These are phyloP conservation scores for Amphiduros pacificus DNA, from an alignment of 2,888 invertebrate species.

Conservation along the genomic window DNA sequence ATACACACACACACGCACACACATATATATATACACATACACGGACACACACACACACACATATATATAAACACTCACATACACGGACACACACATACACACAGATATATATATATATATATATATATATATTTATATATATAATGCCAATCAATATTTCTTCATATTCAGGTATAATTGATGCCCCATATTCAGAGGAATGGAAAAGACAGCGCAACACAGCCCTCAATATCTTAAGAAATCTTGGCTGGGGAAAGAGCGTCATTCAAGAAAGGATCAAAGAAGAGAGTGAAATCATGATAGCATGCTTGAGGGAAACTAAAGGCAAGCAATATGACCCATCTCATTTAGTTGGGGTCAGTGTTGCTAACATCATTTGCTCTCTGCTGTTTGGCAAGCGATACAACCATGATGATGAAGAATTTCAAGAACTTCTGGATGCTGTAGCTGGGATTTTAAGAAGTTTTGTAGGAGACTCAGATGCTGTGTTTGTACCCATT, in stretches of 20 bases:
- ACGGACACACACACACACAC: too few species aligned
- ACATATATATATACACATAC: too few species aligned
- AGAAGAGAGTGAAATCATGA: not conserved
- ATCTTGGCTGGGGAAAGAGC: slow-evolving; percentile 6
- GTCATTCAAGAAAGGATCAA: slow-evolving; percentile 4
- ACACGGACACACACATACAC: too few species aligned
- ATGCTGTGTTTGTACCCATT: not conserved
- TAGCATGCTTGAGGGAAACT: not conserved
- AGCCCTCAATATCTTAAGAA: not conserved
- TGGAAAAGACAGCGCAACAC: slow-evolving; percentile 5
- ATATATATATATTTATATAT: too few species aligned
- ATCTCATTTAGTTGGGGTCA: not conserved
- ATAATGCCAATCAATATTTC: too few species aligned
- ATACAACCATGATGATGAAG: not conserved
- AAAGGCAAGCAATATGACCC: not conserved
- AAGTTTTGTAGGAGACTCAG: not conserved
- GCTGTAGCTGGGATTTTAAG: not conserved
- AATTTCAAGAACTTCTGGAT: not conserved
- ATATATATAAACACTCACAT: too few species aligned
- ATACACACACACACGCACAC: too few species aligned
- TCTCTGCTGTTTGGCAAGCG: slow-evolving; percentile 4
- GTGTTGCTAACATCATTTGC: slow-evolving; percentile 11
- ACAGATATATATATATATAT: too few species aligned
- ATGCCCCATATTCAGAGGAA: slow-evolving; percentile 3
- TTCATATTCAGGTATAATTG: slow-evolving; percentile 3